These are phyloP conservation scores for Helicoverpa armigera DNA, from an alignment of 1,140 invertebrate genomes.

Conservation along the genomic window DNA sequence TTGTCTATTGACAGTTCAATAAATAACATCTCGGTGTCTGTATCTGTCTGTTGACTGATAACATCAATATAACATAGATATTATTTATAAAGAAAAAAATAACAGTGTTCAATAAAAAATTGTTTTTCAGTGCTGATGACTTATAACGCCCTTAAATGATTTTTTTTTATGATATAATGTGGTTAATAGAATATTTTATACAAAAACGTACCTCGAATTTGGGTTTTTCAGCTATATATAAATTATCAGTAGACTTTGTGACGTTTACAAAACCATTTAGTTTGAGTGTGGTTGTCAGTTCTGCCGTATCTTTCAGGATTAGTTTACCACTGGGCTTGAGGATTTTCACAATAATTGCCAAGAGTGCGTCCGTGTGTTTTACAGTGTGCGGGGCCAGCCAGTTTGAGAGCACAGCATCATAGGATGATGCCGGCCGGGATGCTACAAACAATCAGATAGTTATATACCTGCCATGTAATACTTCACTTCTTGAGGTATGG, in stretches of 20 bases:
- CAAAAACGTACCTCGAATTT: slow-evolving; percentile 88
- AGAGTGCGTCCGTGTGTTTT: slow-evolving; percentile 82
- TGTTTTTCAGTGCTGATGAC: too few species aligned
- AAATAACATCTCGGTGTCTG: too few species aligned
- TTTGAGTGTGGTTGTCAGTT: slow-evolving; percentile 86
- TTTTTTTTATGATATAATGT: too few species aligned
- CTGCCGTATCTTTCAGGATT: slow-evolving; percentile 77
- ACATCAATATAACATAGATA: too few species aligned
- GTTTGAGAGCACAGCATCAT: slow-evolving; percentile 88
- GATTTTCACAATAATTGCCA: slow-evolving; percentile 87
- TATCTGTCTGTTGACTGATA: too few species aligned
- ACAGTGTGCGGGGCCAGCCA: slow-evolving; percentile 78
- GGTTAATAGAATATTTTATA: slow-evolving; percentile 62
- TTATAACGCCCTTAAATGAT: too few species aligned
- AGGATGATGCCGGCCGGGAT: slow-evolving; percentile 85
- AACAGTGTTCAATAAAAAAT: too few species aligned
- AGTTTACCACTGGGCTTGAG: slow-evolving; percentile 88
- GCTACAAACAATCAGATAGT: slow-evolving; percentile 73
- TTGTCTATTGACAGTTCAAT: too few species aligned
- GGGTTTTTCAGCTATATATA: slow-evolving; percentile 88
- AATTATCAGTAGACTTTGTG: slow-evolving; percentile 71
- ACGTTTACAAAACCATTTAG: slow-evolving; percentile 89
- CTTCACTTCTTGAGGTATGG: too few species aligned
- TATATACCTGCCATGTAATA: too few species aligned
- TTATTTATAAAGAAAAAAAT: too few species aligned